phyloP scores from a whole-genome alignment of 2,797 vertebrate genomes.

The Dendrocincla fuliginosa region DNA sequence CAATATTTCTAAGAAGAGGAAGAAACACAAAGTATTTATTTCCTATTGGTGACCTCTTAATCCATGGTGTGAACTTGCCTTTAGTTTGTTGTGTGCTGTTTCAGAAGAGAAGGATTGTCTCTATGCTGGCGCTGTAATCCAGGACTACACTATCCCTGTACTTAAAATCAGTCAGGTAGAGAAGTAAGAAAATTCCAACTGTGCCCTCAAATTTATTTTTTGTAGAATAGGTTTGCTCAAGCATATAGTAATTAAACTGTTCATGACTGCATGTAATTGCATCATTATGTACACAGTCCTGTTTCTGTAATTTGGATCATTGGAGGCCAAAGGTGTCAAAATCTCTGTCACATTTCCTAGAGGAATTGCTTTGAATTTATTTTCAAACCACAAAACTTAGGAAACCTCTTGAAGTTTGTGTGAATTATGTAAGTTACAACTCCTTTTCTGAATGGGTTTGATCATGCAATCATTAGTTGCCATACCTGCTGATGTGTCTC shows the following conservation, averaged over 20 bases:
- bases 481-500: background rate
- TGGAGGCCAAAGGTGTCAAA: slow-evolving; percentile 77
- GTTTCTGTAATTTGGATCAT: slow-evolving; percentile 76
- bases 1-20: background rate
- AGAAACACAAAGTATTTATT: background rate
- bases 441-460: background rate
- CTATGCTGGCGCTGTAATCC: background rate
- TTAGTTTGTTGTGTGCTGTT: background rate
- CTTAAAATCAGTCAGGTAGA: slow-evolving; percentile 31
- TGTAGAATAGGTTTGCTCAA: background rate
- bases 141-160: background rate
- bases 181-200: slow-evolving; percentile 41
- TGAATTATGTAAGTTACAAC: background rate
- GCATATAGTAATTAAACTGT: slow-evolving; percentile 80
- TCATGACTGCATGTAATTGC: slow-evolving; percentile 80
- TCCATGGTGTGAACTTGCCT: background rate
- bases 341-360: slow-evolving; percentile 64
- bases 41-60: background rate
- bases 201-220: background rate
- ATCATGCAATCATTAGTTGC: background rate
- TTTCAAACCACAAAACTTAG: slow-evolving; percentile 46
- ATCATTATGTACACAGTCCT: slow-evolving; percentile 73
- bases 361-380: slow-evolving; percentile 50
- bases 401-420: background rate
- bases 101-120: background rate